Percentiles rank a stretch among this genome's conserved stretches.
These are phyloP conservation scores for Ophiodon elongatus DNA, from an alignment of 2,113 vertebrate species.

Conservation along the genomic window DNA sequence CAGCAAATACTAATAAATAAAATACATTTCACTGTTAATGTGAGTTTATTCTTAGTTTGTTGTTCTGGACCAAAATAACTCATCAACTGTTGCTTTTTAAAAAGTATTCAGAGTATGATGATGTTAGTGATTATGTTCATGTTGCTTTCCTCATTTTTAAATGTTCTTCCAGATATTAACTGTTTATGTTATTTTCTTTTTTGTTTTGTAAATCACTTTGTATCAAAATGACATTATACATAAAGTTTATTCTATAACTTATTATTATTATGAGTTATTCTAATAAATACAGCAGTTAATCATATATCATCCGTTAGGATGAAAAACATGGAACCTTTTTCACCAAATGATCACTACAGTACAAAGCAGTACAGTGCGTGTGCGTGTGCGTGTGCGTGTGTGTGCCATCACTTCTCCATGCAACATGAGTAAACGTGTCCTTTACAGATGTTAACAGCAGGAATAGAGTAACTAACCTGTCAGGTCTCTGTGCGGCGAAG, in stretches of 20 bases:
- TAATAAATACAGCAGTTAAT: not conserved
- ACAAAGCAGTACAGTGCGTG: not conserved
- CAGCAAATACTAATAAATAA: not conserved
- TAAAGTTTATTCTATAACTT: not conserved
- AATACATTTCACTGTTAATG: not conserved
- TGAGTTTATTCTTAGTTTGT: not conserved
- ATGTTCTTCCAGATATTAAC: not conserved
- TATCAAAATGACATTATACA: not conserved
- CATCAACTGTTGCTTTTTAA: too few relatives aligned
- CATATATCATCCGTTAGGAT: too few relatives aligned
- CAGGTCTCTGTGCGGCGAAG: too few relatives aligned
- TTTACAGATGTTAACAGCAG: too few relatives aligned
- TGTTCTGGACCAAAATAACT: not conserved
- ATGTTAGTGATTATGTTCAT: not conserved
- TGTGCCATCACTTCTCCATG: not conserved
- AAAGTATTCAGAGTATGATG: not conserved
- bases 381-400: too few relatives aligned
- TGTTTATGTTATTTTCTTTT: not conserved
- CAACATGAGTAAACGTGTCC: not conserved
- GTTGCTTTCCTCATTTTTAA: too few relatives aligned
- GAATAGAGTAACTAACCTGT: too few relatives aligned
- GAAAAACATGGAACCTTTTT: too few relatives aligned
- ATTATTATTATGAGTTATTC: too few relatives aligned
- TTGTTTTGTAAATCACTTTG: not conserved
- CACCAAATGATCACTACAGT: too few relatives aligned